A percentile compares a stretch with the other conserved stretches of the same genome.
Evolutionary conservation across 2,113 vertebrate genomes (phyloP).

Genomic region (Gymnarchus niloticus): DNA sequence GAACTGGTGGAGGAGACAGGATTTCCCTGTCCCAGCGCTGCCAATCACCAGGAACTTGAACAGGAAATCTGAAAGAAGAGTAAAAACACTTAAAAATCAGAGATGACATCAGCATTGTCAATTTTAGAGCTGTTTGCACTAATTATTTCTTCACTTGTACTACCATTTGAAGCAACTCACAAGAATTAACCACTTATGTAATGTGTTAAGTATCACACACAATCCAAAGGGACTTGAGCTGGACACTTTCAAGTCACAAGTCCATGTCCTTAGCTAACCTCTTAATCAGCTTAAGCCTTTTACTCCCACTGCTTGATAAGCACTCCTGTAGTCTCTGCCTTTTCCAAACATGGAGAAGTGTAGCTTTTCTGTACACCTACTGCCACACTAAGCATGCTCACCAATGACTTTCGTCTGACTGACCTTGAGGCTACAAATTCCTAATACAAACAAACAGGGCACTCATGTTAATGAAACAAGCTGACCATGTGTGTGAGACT

Average conservation of each 20-base stretch:
- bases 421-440: background rate
- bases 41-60: conserved; percentile 95
- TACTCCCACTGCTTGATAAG: background rate
- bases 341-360: background rate
- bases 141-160: background rate
- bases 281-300: background rate
- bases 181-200: too few relatives aligned
- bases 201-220: too few relatives aligned
- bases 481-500: background rate
- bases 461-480: background rate
- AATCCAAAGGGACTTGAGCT: background rate
- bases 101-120: background rate
- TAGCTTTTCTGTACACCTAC: background rate
- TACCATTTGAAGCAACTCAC: background rate
- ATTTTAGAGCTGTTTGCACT: conserved; percentile 6
- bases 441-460: background rate
- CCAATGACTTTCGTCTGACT: background rate
- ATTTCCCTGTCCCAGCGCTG: conserved; percentile 86
- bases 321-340: background rate
- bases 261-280: background rate
- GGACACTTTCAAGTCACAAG: background rate
- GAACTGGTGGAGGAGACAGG: conserved; percentile 91
- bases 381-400: background rate
- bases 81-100: conserved; percentile 29
- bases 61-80: conserved; percentile 77